Conservation (phyloP, 37 sponge, comb jelly and placozoan species). For the Amphimedon queenslandica region DNA sequence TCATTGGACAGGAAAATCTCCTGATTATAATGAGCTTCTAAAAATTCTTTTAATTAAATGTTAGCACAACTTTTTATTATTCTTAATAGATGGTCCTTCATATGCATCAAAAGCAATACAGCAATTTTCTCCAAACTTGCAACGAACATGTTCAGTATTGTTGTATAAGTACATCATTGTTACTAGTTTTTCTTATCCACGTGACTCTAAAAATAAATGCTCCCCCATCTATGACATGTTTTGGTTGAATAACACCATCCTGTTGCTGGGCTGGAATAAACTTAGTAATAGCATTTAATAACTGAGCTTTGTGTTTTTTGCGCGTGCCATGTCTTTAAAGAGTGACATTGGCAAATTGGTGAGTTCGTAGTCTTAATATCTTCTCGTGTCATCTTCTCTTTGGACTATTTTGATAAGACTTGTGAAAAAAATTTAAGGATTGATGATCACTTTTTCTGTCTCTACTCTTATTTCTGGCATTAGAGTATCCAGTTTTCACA, state of each 20-base stretch:
- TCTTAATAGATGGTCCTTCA: no score
- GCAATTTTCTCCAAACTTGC: no score
- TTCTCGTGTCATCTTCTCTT: constrained; percentile 20
- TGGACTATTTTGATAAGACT: constrained; percentile 7
- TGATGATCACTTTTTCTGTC: constrained; percentile 12
- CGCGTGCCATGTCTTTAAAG: constrained; percentile 14
- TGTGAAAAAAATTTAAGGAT: constrained; percentile 8
- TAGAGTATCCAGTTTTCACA: constrained; percentile 11
- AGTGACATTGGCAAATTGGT: constrained; percentile 18
- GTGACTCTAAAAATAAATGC: constrained; percentile 2
- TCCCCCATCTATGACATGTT: constrained; percentile 17
- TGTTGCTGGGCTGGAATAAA: not conserved
- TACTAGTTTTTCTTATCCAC: constrained; percentile 12
- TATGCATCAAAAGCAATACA: no score
- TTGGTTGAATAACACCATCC: constrained; percentile 12
- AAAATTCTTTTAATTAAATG: constrained; percentile 16
- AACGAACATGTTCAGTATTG: no score
- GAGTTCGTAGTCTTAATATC: constrained; percentile 29
- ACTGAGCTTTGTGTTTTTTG: constrained; percentile 16
- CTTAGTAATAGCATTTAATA: constrained; percentile 9
- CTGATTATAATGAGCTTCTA: constrained; percentile 23
- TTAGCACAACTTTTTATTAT: constrained; percentile 10
- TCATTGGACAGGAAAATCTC: constrained; percentile 19
- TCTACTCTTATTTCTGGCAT: constrained; percentile 25
- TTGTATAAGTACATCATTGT: constrained; percentile 20